These are phyloP conservation scores for Gallinago media DNA, from an alignment of 2,113 vertebrate species.

Conservation along the genomic window DNA sequence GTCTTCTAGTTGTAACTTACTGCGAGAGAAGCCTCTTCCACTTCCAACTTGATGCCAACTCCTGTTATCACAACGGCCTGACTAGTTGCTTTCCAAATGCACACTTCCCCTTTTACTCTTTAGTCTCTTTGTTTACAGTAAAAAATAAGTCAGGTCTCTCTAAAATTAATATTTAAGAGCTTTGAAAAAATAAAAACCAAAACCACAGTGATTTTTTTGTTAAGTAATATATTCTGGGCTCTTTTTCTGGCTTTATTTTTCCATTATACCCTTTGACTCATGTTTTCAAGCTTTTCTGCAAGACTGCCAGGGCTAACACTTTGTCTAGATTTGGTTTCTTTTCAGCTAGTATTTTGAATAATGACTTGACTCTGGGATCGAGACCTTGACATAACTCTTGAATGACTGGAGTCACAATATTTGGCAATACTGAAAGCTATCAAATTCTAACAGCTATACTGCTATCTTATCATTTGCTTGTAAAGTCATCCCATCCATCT, in stretches of 20 bases:
- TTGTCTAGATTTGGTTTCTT: background rate
- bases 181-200: background rate
- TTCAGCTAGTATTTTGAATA: background rate
- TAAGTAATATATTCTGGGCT: background rate
- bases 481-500: background rate
- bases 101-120: background rate
- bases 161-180: background rate
- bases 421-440: background rate
- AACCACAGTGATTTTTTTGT: background rate
- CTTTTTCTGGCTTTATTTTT: background rate
- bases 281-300: background rate
- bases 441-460: background rate
- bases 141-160: background rate
- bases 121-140: background rate
- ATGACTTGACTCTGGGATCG: background rate
- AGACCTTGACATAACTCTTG: background rate
- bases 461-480: background rate
- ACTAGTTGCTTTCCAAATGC: background rate
- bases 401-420: background rate
- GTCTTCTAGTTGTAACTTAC: background rate
- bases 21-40: background rate
- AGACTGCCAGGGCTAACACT: background rate
- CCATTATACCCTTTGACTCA: background rate
- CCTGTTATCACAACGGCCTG: background rate
- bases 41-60: background rate